Evolutionary conservation across 2,888 invertebrate genomes (phyloP), one percentile per base, ranked within the genome.

Genomic region (Dryobota labecula): DNA sequence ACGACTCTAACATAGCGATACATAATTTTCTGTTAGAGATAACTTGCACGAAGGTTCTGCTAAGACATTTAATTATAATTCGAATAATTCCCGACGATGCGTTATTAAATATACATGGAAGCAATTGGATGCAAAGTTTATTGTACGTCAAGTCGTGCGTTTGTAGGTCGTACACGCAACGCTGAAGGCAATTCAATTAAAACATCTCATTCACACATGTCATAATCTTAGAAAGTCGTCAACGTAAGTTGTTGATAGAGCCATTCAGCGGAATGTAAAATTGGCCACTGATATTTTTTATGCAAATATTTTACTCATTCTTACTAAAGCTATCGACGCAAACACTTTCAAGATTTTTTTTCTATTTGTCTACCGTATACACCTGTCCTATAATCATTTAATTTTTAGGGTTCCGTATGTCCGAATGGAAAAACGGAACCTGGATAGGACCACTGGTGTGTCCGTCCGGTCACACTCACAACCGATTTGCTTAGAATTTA

Each of bases 141-240:
- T 84, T 83, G 74, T 73, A 76, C 77, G 70, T 78, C 70, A 84
- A 80, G 70, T 70, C 73, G 78, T 70, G 63, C 54, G 66, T 87
- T 85, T 86, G 78, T 86, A 76, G 87, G 85, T 80, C 83, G 82
- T 63, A 80, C 86, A 86, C 78, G 83, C 82, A 81, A 78, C 78
- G 88, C 88, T 80, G 68, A 79, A 86, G 86, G 91, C 90, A 73
- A 88, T 91, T 89, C 86, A 90, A 92, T 90, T 91, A 90, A 88
- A 87, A 85, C 85, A 88, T 84, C 86, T 88, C 84, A 85, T 87
- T 89, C 83, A 84, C 86, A 90, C 90, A 83, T 87, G 88, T 88
- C 88, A 87, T 86, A 84, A 89, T 87, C 83, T 30, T 86, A 88
- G 88, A 90, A 89, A 89, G 88, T 88, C 75, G 84, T 73, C 84